A percentile compares a stretch with the other conserved stretches of the same genome.
Conservation (phyloP, 1,140 invertebrate species). For the Drosophila melanogaster region Release_6_plus_ISO1_MT NC_004354.4:14947501-14948000, state of each 20-base stretch:
- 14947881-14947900: too few species aligned
- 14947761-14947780: background rate
- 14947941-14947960: constrained; percentile 4
- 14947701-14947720: background rate
- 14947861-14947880: too few species aligned
- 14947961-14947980: background rate
- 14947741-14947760: background rate
- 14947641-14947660: constrained; percentile 32
- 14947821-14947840: too few species aligned
- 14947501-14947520: constrained; percentile 30
- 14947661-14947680: constrained; percentile 54
- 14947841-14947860: too few species aligned
- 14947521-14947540: constrained; percentile 65
- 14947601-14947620: background rate
- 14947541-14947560: constrained; percentile 83
- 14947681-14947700: background rate
- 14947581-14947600: constrained; percentile 2
- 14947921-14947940: background rate
- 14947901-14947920: background rate
- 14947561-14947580: constrained; percentile 68
- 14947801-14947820: too few species aligned
- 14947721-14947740: constrained; percentile 3
- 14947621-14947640: constrained; percentile 7
- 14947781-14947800: too few species aligned
- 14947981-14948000: background rate